Evolutionary conservation across 2,888 invertebrate genomes (phyloP).

Genomic region (Protodeltote pygarga): DNA sequence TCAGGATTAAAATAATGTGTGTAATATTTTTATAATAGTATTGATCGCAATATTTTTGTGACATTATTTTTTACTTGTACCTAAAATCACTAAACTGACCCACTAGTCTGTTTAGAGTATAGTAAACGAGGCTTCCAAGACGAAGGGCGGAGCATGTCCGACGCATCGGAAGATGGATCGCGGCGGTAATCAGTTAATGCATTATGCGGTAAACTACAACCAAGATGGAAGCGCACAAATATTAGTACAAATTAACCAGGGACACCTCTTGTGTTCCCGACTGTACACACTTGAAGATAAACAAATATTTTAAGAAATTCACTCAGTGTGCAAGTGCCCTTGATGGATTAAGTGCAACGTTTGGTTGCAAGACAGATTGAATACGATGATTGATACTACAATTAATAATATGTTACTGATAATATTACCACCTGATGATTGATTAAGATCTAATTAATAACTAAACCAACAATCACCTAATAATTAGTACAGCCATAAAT

Average conservation of each 20-base stretch:
- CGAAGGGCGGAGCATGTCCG: constrained; percentile 69
- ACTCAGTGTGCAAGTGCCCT: constrained; percentile 7
- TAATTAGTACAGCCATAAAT: too few species aligned
- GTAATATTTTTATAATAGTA: neutral
- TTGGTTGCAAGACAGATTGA: constrained; percentile 19
- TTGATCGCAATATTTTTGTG: neutral
- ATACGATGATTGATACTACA: constrained; percentile 23
- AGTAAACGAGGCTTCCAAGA: constrained; percentile 56
- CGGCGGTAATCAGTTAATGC: constrained; percentile 82
- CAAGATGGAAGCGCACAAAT: constrained; percentile 67
- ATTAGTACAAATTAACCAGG: constrained; percentile 69
- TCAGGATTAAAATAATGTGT: too few species aligned
- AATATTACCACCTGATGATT: constrained; percentile 30
- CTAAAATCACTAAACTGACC: constrained; percentile 32
- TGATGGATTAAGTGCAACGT: constrained; percentile 15
- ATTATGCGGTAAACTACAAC: constrained; percentile 78
- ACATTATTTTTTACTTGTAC: constrained; percentile 20
- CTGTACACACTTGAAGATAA: constrained; percentile 30
- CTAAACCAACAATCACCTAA: too few species aligned
- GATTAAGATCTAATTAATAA: constrained; percentile 39
- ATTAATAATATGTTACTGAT: constrained; percentile 30
- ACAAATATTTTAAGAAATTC: constrained; percentile 37
- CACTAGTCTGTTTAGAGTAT: constrained; percentile 33
- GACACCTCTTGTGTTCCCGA: constrained; percentile 54
- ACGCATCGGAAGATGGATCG: constrained; percentile 80